phyloP scores from a whole-genome alignment of 1,140 invertebrate genomes.

The Drosophila rufa region DNA sequence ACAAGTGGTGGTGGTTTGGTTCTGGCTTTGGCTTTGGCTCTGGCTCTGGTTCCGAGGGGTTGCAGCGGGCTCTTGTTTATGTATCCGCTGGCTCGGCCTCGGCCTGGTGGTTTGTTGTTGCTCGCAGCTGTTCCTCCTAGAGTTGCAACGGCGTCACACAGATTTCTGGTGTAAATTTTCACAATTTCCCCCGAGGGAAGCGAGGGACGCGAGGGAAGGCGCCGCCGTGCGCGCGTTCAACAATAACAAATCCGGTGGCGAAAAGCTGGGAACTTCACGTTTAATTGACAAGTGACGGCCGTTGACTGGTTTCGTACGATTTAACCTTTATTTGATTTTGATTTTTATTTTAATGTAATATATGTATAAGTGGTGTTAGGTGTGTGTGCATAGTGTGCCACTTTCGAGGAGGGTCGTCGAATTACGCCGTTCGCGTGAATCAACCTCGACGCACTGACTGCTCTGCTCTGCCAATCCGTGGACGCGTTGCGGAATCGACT shows the following conservation, averaged over 20 bases:
- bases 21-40: slow-evolving; percentile 37
- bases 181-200: slow-evolving; percentile 25
- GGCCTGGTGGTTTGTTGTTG: slow-evolving; percentile 64
- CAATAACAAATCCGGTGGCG: slow-evolving; percentile 14
- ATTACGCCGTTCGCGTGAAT: slow-evolving; percentile 69
- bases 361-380: slow-evolving; percentile 51
- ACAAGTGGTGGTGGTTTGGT: slow-evolving; percentile 40
- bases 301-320: slow-evolving; percentile 44
- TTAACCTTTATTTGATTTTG: slow-evolving; percentile 52
- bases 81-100: slow-evolving; percentile 61
- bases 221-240: slow-evolving; percentile 17
- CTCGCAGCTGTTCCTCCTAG: slow-evolving; percentile 67
- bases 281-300: slow-evolving; percentile 36
- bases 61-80: slow-evolving; percentile 61
- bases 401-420: slow-evolving; percentile 55
- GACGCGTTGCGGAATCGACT: slow-evolving; percentile 39
- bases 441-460: slow-evolving; percentile 70
- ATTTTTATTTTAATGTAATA: slow-evolving; percentile 59
- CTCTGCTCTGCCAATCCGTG: slow-evolving; percentile 23
- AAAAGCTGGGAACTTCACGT: slow-evolving; percentile 5
- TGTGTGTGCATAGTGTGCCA: slow-evolving; percentile 52
- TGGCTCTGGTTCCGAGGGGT: slow-evolving; percentile 47
- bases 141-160: slow-evolving; percentile 47
- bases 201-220: background rate
- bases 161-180: slow-evolving; percentile 42